These are phyloP conservation scores for Aplocera efformata DNA, from an alignment of 2,888 invertebrate species.

Conservation along the genomic window DNA sequence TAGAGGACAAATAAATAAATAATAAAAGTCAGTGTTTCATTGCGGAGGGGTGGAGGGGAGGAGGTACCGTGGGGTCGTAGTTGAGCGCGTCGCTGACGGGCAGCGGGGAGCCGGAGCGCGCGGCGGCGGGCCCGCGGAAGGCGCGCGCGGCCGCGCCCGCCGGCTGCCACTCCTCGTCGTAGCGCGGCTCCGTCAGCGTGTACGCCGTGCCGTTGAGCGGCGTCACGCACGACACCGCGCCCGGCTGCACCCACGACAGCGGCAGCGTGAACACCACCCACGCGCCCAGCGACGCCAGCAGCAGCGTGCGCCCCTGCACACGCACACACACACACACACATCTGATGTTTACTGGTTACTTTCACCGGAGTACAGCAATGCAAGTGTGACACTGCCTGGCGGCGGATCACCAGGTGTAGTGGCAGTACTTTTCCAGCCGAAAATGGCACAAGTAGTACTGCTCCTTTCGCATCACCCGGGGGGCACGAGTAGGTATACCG, in stretches of 20 bases:
- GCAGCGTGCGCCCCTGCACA: slow-evolving; percentile 86
- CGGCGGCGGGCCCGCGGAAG: slow-evolving; percentile 49
- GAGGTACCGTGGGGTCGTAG: slow-evolving; percentile 81
- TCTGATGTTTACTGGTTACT: too few species aligned
- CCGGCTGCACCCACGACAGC: slow-evolving; percentile 96
- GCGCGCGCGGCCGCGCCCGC: slow-evolving; percentile 40
- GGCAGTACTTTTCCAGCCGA: too few species aligned
- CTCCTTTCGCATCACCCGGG: too few species aligned
- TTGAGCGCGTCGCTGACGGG: slow-evolving; percentile 87
- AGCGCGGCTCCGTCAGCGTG: slow-evolving; percentile 82
- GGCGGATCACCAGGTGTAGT: too few species aligned
- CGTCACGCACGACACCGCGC: slow-evolving; percentile 92
- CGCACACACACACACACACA: not conserved
- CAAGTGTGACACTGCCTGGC: too few species aligned
- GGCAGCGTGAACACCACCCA: slow-evolving; percentile 99
- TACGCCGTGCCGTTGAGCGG: slow-evolving; percentile 78
- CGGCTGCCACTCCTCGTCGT: slow-evolving; percentile 55
- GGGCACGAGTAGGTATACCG: too few species aligned
- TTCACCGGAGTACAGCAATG: too few species aligned
- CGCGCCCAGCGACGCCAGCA: slow-evolving; percentile 93
- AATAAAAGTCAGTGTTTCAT: too few species aligned
- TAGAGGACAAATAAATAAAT: too few species aligned
- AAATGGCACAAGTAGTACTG: too few species aligned
- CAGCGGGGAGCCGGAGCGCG: slow-evolving; percentile 83
- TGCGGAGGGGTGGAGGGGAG: too few species aligned